These are phyloP conservation scores for Argopecten irradians DNA, from an alignment of 1,140 invertebrate genomes.

Conservation along the genomic window DNA sequence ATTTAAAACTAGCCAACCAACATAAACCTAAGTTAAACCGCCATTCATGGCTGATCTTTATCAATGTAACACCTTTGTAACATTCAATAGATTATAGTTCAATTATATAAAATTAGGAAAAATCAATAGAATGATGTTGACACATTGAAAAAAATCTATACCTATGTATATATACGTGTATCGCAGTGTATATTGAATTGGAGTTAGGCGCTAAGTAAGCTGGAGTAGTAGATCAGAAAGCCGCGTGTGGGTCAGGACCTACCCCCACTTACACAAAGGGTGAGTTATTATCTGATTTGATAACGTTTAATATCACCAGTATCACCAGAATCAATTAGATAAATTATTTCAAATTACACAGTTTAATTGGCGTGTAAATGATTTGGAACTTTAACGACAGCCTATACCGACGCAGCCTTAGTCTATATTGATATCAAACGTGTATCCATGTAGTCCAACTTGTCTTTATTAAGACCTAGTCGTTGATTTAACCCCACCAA, in stretches of 20 bases:
- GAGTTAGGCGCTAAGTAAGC: not conserved
- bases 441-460: not conserved
- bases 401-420: not conserved
- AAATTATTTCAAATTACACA: not conserved
- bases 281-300: not conserved
- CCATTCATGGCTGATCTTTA: not conserved
- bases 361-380: not conserved
- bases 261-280: not conserved
- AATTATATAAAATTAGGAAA: not conserved
- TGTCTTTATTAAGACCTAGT: not conserved
- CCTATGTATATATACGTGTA: not conserved
- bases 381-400: not conserved
- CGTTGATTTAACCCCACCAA: not conserved
- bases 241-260: not conserved
- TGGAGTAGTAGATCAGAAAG: not conserved
- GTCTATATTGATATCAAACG: not conserved
- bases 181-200: not conserved
- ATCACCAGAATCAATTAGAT: not conserved
- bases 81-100: constrained; percentile 1
- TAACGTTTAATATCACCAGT: not conserved
- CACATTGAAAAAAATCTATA: not conserved
- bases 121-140: not conserved
- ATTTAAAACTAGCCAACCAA: constrained; percentile 10
- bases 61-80: not conserved
- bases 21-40: not conserved